Evolutionary conservation across 2,888 invertebrate species (phyloP), one percentile per base, ranked within the genome.

Genomic region (Spialia ferax): DNA sequence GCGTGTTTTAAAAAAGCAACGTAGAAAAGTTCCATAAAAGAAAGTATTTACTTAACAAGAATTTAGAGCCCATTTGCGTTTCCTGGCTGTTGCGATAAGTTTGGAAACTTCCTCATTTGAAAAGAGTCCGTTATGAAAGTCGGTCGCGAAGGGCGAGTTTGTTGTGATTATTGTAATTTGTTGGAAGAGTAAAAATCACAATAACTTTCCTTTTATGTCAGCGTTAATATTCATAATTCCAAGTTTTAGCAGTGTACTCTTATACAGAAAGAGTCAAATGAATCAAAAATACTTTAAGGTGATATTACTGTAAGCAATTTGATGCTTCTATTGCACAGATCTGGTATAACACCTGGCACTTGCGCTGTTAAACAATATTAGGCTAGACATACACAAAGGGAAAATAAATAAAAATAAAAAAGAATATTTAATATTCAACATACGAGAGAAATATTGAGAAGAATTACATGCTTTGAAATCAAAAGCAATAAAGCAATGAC

Each of bases 61-160:
- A 63, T 55, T 63, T 55, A 42, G 42, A 63, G 55, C 20, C 54
- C 63, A 55, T 63, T 63, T 55, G 29, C 42, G 55, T 63, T 63
- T 55, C 55, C 54, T 42, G 54, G 7, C 38, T n/a, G 55, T 55
- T 55, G 18, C 55, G 55, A 54, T 38, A 63, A 63, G 15, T 63
- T 63, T 2, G 13, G n/a, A 6, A 29, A 63, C 42, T 63, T 63
- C 29, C 7, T 63, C 54, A 20, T 55, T 52, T 38, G 52, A 23
- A 45, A 45, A 20, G 55, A 29, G 26, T 29, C 13, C 42, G 20
- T 45, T 63, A 29, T 22, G 18, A 11, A 55, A 63, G 42, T 45
- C 38, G 29, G 22, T 3, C 18, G 45, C 2, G 26, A 18, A 18
- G 60, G 48, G 48, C 20, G 42, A n/a, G 38, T 15, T 42, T 38